Evolutionary conservation across 2,797 vertebrate species (phyloP).

Genomic region (Periparus ater): DNA sequence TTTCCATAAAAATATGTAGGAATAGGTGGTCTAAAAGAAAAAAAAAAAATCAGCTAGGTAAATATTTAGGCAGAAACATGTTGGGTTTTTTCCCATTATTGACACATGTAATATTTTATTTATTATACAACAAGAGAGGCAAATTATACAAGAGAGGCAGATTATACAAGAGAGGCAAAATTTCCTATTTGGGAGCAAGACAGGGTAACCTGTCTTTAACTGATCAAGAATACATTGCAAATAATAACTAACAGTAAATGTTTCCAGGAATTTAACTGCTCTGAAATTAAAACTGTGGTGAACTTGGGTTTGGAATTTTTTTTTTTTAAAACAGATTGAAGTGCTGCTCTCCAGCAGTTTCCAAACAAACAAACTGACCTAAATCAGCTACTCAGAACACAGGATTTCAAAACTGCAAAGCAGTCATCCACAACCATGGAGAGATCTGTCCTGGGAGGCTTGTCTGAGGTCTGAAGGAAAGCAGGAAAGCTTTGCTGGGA

Average conservation of each 20-base stretch:
- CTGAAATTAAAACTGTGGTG: background rate
- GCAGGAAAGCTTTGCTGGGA: background rate
- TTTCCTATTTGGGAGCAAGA: background rate
- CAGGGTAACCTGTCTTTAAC: background rate
- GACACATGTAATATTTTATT: background rate
- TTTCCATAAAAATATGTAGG: background rate
- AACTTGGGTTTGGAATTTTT: background rate
- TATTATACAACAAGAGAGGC: background rate
- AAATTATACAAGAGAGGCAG: no score
- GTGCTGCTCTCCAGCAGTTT: background rate
- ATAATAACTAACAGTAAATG: background rate
- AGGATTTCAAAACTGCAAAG: background rate
- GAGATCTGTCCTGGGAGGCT: no score
- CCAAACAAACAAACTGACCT: background rate
- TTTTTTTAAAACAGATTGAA: background rate
- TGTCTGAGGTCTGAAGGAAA: background rate
- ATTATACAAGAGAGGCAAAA: background rate
- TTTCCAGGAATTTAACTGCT: background rate
- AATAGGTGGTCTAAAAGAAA: background rate
- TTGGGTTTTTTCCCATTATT: rapidly evolving
- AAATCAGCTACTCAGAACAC: background rate
- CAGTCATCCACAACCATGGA: background rate
- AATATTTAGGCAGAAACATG: background rate
- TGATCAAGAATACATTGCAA: background rate
- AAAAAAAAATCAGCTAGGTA: background rate